Percentiles rank a stretch among this genome's conserved stretches.
Evolutionary conservation across 2,113 vertebrate genomes (phyloP).

Genomic region (Ranitomeya imitator): DNA sequence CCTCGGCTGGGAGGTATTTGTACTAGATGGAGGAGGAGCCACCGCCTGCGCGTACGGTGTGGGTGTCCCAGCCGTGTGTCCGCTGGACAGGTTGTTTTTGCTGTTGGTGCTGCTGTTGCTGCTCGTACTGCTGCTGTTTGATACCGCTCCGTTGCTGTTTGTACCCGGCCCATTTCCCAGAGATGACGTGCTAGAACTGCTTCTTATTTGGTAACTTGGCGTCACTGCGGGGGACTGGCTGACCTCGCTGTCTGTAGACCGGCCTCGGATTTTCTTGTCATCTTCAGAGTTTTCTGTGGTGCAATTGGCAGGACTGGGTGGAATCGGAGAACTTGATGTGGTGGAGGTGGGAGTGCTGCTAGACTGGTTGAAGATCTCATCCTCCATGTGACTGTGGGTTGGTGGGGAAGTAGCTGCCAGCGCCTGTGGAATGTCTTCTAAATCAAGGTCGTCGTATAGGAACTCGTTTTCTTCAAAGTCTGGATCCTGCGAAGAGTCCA

Average conservation of each 20-base stretch:
- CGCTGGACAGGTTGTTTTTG: constrained; percentile 68
- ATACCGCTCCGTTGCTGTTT: constrained; percentile 67
- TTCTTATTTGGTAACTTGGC: constrained; percentile 65
- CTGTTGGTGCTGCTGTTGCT: constrained; percentile 67
- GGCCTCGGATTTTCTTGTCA: constrained; percentile 87
- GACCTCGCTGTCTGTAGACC: constrained; percentile 88
- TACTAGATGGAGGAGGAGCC: constrained; percentile 67
- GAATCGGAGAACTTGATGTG: constrained; percentile 91
- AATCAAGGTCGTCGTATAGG: too few species aligned
- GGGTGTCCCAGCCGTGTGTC: constrained; percentile 73
- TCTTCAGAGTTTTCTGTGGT: constrained; percentile 89
- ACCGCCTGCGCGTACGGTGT: constrained; percentile 89
- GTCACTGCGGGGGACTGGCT: constrained; percentile 79
- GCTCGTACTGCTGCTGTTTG: constrained; percentile 65
- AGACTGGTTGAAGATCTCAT: constrained; percentile 90
- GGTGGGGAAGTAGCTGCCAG: constrained; percentile 90
- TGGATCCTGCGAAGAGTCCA: too few species aligned
- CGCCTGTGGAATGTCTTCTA: too few species aligned
- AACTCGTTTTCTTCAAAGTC: too few species aligned
- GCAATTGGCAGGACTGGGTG: constrained; percentile 87
- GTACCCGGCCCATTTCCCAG: constrained; percentile 71
- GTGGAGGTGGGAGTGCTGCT: constrained; percentile 95
- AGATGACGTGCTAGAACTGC: constrained; percentile 73
- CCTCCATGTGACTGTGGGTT: constrained; percentile 85
- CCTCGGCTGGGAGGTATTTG: constrained; percentile 75